Evolutionary conservation across 1,140 invertebrate species (phyloP), one percentile per base, ranked within the genome.

Genomic region (Cyrtorhinus lividipennis): DNA sequence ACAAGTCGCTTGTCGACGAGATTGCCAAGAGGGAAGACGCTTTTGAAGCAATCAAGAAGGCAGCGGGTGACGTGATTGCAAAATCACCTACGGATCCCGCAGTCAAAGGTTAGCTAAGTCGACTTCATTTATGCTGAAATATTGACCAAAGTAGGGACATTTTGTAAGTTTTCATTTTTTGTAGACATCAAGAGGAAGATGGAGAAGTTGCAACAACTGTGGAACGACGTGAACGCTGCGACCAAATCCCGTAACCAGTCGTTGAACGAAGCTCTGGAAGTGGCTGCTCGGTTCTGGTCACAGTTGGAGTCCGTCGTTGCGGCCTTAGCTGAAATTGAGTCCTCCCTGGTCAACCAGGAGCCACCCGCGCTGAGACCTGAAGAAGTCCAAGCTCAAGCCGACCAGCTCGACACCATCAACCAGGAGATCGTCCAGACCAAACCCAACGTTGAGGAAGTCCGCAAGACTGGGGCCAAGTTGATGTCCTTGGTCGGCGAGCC

Each of bases 201-300:
- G 2, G 90, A 93, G 48, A 87, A 90, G 68, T 79, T 99, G 0
- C 94, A 95, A 69, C 87, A 85, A 66, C 78, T 98, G 67, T 98
- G 95, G 91, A 83, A 88, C 67, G 90, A 95, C 68, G 90, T 98
- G 1, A 90, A 94, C 68, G 86, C 83, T 64, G 84, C 87, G 0
- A 92, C 90, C 0, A 82, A 80, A 45, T 84, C 87, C 65, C 83
- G 95, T 15, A 86, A 87, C 1, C 80, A 80, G 23, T 89, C 86
- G 0, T 75, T 98, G 26, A 88, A 96, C 64, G 88, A 94, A 64
- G 89, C 95, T 1, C 73, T 98, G 22, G 82, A 83, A 30, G 81
- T 92, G 8, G 92, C 95, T 0, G 88, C 95, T 68, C 84, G 84
- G 61, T 99, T 99, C 85, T 98, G 95, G 96, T 84, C 89, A 65